These are phyloP conservation scores for Araneus ventricosus DNA, from an alignment of 1,140 invertebrate species.

Conservation along the genomic window DNA sequence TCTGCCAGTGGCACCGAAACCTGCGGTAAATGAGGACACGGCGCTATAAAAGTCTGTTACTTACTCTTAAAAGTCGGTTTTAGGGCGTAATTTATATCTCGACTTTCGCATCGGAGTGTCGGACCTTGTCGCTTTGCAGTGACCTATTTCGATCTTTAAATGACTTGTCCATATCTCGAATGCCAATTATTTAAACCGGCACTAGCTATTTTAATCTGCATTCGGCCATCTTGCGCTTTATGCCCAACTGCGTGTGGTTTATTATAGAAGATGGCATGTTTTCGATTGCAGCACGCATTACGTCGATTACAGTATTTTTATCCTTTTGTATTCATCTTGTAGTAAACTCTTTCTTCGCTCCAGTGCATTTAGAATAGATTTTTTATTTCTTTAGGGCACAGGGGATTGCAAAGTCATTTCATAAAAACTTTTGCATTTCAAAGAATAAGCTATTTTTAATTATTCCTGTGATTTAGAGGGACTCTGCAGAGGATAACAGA, in stretches of 20 bases:
- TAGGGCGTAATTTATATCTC: not conserved
- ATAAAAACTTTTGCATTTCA: too few relatives aligned
- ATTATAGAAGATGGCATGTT: not conserved
- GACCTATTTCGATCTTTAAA: too few relatives aligned
- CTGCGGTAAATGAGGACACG: not conserved
- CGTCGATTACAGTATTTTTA: not conserved
- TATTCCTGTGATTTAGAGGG: too few relatives aligned
- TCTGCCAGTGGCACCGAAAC: not conserved
- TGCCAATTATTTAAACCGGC: too few relatives aligned
- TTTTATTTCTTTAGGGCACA: too few relatives aligned
- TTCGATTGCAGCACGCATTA: not conserved
- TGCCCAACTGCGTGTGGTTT: not conserved
- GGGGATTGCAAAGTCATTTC: too few relatives aligned
- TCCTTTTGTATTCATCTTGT: not conserved
- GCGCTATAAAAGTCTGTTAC: not conserved
- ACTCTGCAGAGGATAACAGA: too few relatives aligned
- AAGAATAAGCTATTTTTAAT: too few relatives aligned
- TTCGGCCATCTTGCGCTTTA: not conserved
- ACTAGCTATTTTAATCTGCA: too few relatives aligned
- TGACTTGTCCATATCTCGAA: too few relatives aligned
- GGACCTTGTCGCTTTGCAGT: not conserved
- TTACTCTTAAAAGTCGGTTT: not conserved
- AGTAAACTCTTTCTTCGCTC: too few relatives aligned
- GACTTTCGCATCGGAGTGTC: not conserved
- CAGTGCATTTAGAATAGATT: too few relatives aligned